These are phyloP conservation scores for Ursus arctos DNA, from an alignment of 2,113 vertebrate species.

Conservation along the genomic window DNA sequence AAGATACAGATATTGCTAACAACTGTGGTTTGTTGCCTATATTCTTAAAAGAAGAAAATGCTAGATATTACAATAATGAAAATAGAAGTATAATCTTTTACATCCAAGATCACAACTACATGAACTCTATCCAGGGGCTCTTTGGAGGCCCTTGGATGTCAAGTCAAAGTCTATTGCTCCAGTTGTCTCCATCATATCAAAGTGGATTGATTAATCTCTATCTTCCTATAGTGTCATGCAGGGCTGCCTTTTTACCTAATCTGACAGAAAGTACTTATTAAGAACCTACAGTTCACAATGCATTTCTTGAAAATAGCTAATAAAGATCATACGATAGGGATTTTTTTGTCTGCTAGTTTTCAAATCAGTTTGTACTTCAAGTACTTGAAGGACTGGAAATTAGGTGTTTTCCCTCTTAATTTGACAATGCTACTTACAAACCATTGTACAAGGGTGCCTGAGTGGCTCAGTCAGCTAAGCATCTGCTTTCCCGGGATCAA, in stretches of 20 bases:
- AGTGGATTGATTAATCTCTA: not conserved
- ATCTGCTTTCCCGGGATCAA: not conserved
- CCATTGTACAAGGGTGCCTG: not conserved
- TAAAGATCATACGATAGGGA: not conserved
- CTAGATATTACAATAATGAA: not conserved
- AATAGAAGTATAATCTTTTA: not conserved
- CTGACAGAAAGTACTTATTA: not conserved
- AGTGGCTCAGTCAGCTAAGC: not conserved
- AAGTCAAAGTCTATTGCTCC: not conserved
- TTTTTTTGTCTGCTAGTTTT: not conserved
- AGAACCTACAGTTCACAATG: not conserved
- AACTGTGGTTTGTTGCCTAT: not conserved
- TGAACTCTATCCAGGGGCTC: not conserved
- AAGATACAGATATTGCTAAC: not conserved
- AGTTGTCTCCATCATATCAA: not conserved
- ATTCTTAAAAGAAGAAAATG: not conserved
- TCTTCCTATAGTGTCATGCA: accelerated
- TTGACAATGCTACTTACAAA: not conserved
- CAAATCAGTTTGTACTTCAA: not conserved
- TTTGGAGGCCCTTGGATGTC: not conserved
- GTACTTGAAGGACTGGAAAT: not conserved
- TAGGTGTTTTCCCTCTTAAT: not conserved
- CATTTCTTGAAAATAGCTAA: not conserved
- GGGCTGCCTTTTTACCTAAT: not conserved
- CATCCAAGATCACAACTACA: not conserved